phyloP scores from a whole-genome alignment of 2,888 invertebrate genomes.

The Aleiodes testaceus region DNA sequence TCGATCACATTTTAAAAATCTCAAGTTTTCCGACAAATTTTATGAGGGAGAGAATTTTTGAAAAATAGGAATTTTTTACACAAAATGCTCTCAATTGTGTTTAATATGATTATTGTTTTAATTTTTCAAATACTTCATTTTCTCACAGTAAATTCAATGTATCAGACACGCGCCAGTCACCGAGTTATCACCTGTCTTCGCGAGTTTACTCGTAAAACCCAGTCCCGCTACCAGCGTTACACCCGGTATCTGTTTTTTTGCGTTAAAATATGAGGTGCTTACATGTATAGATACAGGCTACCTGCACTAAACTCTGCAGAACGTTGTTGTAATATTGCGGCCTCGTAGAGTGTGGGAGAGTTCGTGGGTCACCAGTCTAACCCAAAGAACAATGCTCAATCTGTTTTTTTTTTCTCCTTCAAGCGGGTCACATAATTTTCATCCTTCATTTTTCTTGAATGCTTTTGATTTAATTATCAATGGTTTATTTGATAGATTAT shows the following conservation, averaged over 20 bases:
- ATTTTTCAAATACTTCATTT: background rate
- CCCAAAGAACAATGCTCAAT: slow-evolving; percentile 60
- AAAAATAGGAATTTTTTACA: too few relatives aligned
- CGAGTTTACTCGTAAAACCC: slow-evolving; percentile 20
- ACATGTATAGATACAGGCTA: slow-evolving; percentile 8
- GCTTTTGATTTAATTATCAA: background rate
- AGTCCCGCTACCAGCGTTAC: slow-evolving; percentile 9
- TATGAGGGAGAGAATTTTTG: too few relatives aligned
- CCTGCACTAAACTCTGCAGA: background rate
- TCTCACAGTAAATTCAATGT: background rate
- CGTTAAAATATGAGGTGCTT: slow-evolving; percentile 23
- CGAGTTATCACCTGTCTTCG: slow-evolving; percentile 41
- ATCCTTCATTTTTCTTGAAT: slow-evolving; percentile 14
- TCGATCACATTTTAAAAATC: slow-evolving; percentile 1
- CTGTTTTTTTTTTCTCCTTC: slow-evolving; percentile 41
- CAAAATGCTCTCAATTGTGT: too few relatives aligned
- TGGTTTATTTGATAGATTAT: background rate
- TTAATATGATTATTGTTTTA: too few relatives aligned
- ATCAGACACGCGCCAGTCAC: slow-evolving; percentile 51
- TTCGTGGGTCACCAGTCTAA: slow-evolving; percentile 68
- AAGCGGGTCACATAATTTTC: slow-evolving; percentile 19
- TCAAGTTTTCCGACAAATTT: too few relatives aligned
- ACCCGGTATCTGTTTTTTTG: slow-evolving; percentile 19
- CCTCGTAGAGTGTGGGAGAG: slow-evolving; percentile 64
- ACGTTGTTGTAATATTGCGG: slow-evolving; percentile 19